Base-by-base conservation (phyloP, 2,888 invertebrate genomes). In the Punctoribates punctum region DNA sequence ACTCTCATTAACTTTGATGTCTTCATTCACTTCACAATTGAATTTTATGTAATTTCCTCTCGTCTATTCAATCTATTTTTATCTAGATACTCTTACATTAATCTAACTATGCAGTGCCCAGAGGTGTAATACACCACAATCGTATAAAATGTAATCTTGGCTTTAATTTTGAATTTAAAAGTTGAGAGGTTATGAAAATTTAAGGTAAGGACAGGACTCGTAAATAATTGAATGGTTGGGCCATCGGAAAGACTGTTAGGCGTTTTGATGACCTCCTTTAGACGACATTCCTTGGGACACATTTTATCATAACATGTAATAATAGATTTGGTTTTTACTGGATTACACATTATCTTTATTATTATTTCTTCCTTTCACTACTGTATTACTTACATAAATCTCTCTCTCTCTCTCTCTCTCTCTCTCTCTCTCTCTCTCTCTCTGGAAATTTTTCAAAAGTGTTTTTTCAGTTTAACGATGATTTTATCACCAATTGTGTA, bases 231-330 rank as follows among this genome's bases (percentile, higher is more conserved):
- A n/a, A n/a, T n/a, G n/a, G n/a, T n/a, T n/a, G n/a, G n/a, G n/a
- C n/a, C n/a, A n/a, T n/a, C n/a, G n/a, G n/a, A n/a, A n/a, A n/a
- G n/a, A n/a, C n/a, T n/a, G n/a, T n/a, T n/a, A n/a, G n/a, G n/a
- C n/a, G n/a, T n/a, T n/a, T n/a, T n/a, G n/a, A n/a, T n/a, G n/a
- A n/a, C n/a, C n/a, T n/a, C n/a, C n/a, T n/a, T n/a, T 17, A 51
- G 17, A 20, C 17, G 4, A 4, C 34, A 57, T 57, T 17, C 57
- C 57, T 57, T 23, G 9, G 57, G 57, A 20, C 25, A 57, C n/a
- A 57, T 57, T 57, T 23, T 57, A 57, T 25, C 57, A 23, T 57
- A 57, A 57, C n/a, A 57, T 20, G 20, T 57, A 57, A 57, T 57
- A 57, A 57, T 57, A 57, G 23, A 20, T 20, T 57, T 25, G 20